Percentiles rank a stretch among this genome's conserved stretches.
Conservation (phyloP, 2,113 vertebrate genomes). For the Macaca nemestrina region DNA sequence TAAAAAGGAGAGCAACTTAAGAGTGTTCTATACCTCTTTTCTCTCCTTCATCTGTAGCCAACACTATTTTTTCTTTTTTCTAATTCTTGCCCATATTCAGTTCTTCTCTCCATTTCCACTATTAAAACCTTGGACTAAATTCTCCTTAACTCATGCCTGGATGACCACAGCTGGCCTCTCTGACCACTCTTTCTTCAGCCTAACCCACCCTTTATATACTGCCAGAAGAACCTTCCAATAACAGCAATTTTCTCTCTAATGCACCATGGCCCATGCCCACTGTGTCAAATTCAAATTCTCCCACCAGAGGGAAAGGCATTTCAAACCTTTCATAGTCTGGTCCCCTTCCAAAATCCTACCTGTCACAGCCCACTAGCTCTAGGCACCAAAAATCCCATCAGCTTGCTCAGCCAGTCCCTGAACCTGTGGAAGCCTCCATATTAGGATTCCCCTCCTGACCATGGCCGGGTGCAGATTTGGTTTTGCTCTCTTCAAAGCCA, state of each 20-base stretch:
- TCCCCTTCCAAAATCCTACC: background rate
- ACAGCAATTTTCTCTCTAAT: background rate
- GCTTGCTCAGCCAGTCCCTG: background rate
- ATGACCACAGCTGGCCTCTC: background rate
- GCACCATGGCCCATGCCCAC: too few species aligned
- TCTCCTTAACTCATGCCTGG: background rate
- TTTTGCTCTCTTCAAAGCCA: background rate
- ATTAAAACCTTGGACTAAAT: background rate
- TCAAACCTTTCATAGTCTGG: background rate
- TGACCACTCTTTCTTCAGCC: background rate
- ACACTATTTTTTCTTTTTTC: background rate
- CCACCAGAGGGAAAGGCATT: background rate
- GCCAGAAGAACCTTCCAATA: background rate
- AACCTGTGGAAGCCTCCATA: background rate
- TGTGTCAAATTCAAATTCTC: background rate
- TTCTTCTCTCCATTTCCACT: background rate
- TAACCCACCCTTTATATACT: background rate
- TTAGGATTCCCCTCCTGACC: background rate
- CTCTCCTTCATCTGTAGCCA: background rate
- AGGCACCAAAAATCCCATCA: background rate
- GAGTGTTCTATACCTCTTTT: background rate
- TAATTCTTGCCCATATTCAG: background rate
- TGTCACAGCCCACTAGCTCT: background rate
- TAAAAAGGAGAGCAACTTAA: background rate
- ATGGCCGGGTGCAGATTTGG: rapidly evolving